Conservation (phyloP, 2,888 invertebrate species). For the Rhagonycha fulva region DNA sequence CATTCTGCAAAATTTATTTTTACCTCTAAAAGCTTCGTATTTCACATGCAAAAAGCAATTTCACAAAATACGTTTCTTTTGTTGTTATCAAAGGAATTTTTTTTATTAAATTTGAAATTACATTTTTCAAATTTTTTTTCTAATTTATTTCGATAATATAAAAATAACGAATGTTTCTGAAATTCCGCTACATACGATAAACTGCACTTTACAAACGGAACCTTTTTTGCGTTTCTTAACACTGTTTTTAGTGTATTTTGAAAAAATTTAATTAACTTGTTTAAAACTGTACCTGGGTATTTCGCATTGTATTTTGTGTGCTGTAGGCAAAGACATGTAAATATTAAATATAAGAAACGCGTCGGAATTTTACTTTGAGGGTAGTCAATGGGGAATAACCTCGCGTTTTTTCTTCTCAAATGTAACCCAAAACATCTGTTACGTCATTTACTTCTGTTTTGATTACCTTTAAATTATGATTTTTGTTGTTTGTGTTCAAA, state of each 20-base stretch:
- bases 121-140: not conserved
- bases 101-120: not conserved
- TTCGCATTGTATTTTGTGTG: no score
- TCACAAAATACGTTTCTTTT: not conserved
- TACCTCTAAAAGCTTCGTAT: not conserved
- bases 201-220: not conserved
- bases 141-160: not conserved
- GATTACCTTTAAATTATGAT: no score
- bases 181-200: not conserved
- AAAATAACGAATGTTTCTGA: not conserved
- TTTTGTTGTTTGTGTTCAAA: no score
- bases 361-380: no score
- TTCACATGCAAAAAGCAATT: not conserved
- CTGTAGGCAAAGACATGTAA: no score
- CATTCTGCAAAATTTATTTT: not conserved
- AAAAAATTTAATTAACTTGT: not conserved
- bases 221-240: not conserved
- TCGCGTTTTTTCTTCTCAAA: no score
- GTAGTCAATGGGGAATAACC: no score
- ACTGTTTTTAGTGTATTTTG: not conserved
- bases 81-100: not conserved
- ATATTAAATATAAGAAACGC: no score
- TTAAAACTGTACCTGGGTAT: no score
- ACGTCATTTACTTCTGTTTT: no score
- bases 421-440: no score